Conservation (phyloP, 1,140 invertebrate species). For the Stegodyphus mimosarum region DNA sequence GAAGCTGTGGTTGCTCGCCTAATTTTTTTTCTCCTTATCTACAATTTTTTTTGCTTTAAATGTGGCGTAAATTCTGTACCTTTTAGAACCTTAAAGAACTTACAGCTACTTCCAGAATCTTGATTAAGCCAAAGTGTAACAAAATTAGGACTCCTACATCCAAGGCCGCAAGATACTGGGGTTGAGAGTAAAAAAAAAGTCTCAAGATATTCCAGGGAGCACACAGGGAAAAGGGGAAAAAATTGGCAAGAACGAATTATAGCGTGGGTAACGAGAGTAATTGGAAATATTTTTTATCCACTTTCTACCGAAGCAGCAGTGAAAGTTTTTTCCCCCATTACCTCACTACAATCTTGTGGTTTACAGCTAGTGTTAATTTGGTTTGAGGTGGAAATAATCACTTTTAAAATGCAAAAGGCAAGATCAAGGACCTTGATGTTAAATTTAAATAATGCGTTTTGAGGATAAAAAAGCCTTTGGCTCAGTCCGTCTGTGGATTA, state of each 20-base stretch:
- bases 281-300: conserved; percentile 44
- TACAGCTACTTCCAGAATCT: conserved; percentile 48
- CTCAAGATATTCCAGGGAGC: conserved; percentile 52
- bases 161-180: neutral
- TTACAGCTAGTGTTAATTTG: conserved; percentile 30
- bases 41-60: conserved; percentile 30
- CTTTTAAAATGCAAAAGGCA: neutral
- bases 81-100: conserved; percentile 56
- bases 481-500: too few relatives aligned
- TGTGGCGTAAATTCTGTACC: conserved; percentile 42
- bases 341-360: conserved; percentile 13
- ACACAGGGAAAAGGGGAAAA: conserved; percentile 29
- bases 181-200: conserved; percentile 14
- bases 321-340: too few relatives aligned
- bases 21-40: conserved; percentile 30
- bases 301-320: neutral
- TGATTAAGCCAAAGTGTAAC: conserved; percentile 56
- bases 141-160: conserved; percentile 28
- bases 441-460: neutral
- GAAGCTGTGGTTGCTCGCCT: conserved; percentile 19
- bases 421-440: neutral
- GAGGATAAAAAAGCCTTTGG: neutral
- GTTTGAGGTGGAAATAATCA: conserved; percentile 51
- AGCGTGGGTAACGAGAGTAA: conserved; percentile 52
- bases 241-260: conserved; percentile 36